Base-by-base conservation (phyloP, 2,888 invertebrate genomes). In the Cheiracanthium punctorium region DNA sequence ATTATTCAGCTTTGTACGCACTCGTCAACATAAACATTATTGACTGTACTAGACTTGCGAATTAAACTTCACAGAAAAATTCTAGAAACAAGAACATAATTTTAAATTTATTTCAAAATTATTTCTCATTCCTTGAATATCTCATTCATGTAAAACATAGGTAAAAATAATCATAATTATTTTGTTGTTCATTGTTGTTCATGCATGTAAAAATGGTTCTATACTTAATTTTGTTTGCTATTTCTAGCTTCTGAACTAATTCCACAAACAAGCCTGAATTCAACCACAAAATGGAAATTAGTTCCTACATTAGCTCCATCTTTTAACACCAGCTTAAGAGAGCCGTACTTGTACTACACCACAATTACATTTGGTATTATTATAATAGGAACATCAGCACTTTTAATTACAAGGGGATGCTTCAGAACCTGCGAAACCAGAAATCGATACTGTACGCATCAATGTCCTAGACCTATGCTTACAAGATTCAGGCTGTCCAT, bases 291-390 rank as follows among this genome's bases (percentile, higher is more conserved):
- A 4, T 70, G 70, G 81, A 41, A 37, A 12, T 17, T 12, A 2
- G 12, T 28, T 8, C 75, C 81, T 24, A 64, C 75, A 41, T 4
- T 70, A 14, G 0, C 17, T 58, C 82, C 75, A 24, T 43, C 29
- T 41, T 43, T n/a, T 10, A 41, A 24, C 28, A 70, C 76, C n/a
- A 24, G 64, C 33, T 20, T 32, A 5, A n/a, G 30, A 12, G 28
- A 72, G 33, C 76, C 82, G 5, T 82, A 82, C n/a, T 76, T 82
- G 33, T 82, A 71, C 48, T 65, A 74, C 29, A 28, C 64, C 24
- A 65, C 71, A 17, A 76, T 82, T 20, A 33, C 65, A n/a, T 72
- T 82, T 28, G 82, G 32, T 8, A 32, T 28, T 12, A 30, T 82
- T 17, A 76, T 82, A 37, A 1, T 76, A n/a, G 82, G 76, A 43